phyloP scores from a whole-genome alignment of 2,888 invertebrate species.

The Leuctra nigra region DNA sequence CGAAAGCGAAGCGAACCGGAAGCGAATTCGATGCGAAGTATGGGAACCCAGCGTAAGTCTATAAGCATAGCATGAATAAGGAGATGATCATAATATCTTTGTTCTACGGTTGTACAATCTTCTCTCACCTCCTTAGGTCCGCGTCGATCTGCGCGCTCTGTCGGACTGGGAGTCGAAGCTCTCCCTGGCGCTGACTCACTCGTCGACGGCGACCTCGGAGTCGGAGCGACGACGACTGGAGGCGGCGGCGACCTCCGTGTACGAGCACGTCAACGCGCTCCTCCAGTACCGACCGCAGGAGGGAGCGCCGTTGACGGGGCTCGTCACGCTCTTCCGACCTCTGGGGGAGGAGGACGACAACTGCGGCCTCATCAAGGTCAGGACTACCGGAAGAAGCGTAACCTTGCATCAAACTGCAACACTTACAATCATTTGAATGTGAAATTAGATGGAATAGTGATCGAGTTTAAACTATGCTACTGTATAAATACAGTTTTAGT shows the following conservation, averaged over 20 bases:
- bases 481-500: too few species aligned
- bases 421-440: neutral
- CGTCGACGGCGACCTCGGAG: neutral
- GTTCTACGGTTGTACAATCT: too few species aligned
- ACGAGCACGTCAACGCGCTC: slow-evolving; percentile 4
- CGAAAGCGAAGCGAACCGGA: too few species aligned
- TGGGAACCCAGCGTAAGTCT: too few species aligned
- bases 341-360: slow-evolving; percentile 5
- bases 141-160: neutral
- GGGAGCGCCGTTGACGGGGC: neutral
- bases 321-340: slow-evolving; percentile 8
- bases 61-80: too few species aligned
- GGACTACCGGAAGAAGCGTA: neutral
- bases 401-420: neutral
- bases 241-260: neutral
- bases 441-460: neutral
- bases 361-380: slow-evolving; percentile 18
- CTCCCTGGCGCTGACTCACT: neutral
- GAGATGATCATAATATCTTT: too few species aligned
- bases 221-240: neutral
- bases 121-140: neutral
- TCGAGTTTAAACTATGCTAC: too few species aligned
- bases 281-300: slow-evolving; percentile 3
- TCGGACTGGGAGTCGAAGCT: slow-evolving; percentile 10
- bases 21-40: too few species aligned